phyloP scores from a whole-genome alignment of 2,888 invertebrate species.

The Napeogenes sylphis region DNA sequence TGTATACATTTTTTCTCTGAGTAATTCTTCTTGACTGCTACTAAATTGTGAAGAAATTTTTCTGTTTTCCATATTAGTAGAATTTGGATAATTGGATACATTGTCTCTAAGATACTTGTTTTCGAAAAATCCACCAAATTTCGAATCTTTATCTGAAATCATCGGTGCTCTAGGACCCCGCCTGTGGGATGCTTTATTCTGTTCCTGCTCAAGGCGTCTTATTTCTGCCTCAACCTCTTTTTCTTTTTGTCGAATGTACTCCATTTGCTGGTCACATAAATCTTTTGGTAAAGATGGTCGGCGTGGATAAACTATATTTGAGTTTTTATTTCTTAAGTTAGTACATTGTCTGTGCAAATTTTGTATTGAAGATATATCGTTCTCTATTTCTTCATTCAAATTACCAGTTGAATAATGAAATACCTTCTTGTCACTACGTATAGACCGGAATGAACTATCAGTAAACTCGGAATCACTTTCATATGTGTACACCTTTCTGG shows the following conservation, averaged over 20 bases:
- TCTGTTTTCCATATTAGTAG: conserved; percentile 38
- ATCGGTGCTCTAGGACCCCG: conserved; percentile 62
- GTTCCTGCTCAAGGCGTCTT: conserved; percentile 79
- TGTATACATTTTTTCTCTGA: conserved; percentile 89
- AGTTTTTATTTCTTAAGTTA: conserved; percentile 46
- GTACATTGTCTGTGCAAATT: conserved; percentile 65
- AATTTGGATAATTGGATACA: conserved; percentile 24
- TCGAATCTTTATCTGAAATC: conserved; percentile 55
- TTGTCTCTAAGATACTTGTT: conserved; percentile 11
- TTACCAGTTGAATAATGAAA: conserved; percentile 71
- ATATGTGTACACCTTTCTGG: conserved; percentile 59
- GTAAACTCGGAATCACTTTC: conserved; percentile 70
- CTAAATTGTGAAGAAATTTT: conserved; percentile 64
- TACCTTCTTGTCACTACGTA: conserved; percentile 59
- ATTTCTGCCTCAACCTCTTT: conserved; percentile 82
- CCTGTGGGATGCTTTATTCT: conserved; percentile 42
- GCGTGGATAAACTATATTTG: conserved; percentile 46
- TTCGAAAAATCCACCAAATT: conserved; percentile 41
- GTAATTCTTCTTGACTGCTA: conserved; percentile 83
- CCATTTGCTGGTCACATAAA: conserved; percentile 80
- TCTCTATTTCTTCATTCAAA: conserved; percentile 69
- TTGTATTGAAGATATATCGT: conserved; percentile 68
- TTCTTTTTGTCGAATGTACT: conserved; percentile 82
- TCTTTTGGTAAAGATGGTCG: conserved; percentile 82
- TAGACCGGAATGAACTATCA: conserved; percentile 56